phyloP scores from a whole-genome alignment of 2,888 invertebrate species.

The Invenusta paracnida region DNA sequence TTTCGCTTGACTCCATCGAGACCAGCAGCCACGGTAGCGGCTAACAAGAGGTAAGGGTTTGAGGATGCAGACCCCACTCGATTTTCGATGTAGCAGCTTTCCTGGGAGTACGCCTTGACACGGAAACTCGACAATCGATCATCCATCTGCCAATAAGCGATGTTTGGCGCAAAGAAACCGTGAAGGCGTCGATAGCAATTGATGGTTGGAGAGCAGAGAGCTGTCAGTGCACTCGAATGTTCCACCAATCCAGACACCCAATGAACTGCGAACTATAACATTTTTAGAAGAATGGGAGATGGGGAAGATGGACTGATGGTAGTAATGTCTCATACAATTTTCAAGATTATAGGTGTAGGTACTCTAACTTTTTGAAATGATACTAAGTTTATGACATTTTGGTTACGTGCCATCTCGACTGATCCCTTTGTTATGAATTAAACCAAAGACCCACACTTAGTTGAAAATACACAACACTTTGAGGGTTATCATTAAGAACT shows the following conservation, averaged over 20 bases:
- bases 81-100: conserved; percentile 46
- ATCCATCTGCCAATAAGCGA: conserved; percentile 35
- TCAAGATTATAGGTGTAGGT: too few species aligned
- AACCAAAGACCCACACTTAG: too few species aligned
- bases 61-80: conserved; percentile 47
- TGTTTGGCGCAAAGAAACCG: conserved; percentile 36
- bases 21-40: conserved; percentile 48
- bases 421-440: too few species aligned
- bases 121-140: conserved; percentile 30
- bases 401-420: too few species aligned
- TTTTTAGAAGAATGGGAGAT: neutral
- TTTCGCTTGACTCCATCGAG: conserved; percentile 46
- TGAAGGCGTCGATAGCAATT: conserved; percentile 50
- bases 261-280: conserved; percentile 37
- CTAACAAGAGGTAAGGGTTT: conserved; percentile 48
- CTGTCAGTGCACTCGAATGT: conserved; percentile 47
- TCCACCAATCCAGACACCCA: conserved; percentile 49
- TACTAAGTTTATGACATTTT: too few species aligned
- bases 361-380: too few species aligned
- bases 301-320: too few species aligned
- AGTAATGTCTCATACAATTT: too few species aligned
- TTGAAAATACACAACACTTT: too few species aligned
- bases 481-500: too few species aligned
- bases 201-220: conserved; percentile 49
- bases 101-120: conserved; percentile 22